Conservation (phyloP, 2,888 invertebrate species). For the Epicampocera succincta region DNA sequence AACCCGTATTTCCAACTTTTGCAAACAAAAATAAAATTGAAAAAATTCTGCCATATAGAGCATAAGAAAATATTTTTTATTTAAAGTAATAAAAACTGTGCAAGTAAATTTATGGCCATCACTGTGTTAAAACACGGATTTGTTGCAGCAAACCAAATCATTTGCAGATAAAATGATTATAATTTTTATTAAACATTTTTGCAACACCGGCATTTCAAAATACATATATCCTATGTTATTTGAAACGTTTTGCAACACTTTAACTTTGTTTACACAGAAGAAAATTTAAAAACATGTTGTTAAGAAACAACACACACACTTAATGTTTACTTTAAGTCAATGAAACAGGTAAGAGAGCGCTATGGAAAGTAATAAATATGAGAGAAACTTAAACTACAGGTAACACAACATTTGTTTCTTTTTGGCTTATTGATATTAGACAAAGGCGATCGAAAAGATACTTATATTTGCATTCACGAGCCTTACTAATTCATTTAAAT, state of each 20-base stretch:
- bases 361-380: neutral
- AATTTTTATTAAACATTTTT: neutral
- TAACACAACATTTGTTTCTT: conserved; percentile 64
- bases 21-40: too few species aligned
- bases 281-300: conserved; percentile 22
- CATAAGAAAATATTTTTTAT: too few species aligned
- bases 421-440: conserved; percentile 46
- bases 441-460: neutral
- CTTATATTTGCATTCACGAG: conserved; percentile 2
- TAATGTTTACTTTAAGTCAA: conserved; percentile 27
- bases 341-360: conserved; percentile 31
- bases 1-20: too few species aligned
- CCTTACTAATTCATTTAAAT: conserved; percentile 12
- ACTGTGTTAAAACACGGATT: too few species aligned
- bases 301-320: conserved; percentile 13
- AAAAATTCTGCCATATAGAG: too few species aligned
- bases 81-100: too few species aligned
- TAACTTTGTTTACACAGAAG: neutral
- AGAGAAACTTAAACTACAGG: conserved; percentile 20
- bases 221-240: neutral
- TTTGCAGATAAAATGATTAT: too few species aligned
- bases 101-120: too few species aligned
- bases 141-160: too few species aligned
- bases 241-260: conserved; percentile 42
- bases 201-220: neutral